Base-by-base conservation (phyloP, 2,797 vertebrate genomes). In the Poeciliopsis gracilis region DNA sequence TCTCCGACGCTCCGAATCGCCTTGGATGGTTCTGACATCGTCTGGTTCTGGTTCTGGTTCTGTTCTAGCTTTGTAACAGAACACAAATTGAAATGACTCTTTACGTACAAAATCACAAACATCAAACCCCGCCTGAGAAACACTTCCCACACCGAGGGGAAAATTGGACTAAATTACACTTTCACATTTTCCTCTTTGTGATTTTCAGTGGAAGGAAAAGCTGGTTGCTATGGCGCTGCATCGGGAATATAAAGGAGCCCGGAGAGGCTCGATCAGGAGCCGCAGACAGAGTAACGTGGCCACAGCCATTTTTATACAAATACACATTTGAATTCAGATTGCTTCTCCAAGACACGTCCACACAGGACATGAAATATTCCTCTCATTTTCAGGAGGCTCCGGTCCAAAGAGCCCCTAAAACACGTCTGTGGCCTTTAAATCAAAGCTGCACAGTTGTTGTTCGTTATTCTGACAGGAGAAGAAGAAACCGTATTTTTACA, bases 101-200 rank as follows among this genome's bases (percentile, higher is more conserved):
- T 76, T 36, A 55, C 28, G 20, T 55, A 33, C 72, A 55, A 41
- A 71, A 12, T n/a, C 59, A 57, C n/a, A 41, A 77, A 63, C 59
- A 33, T 63, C 10, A 18, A 67, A 51, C 70, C 61, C 38, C 5
- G 28, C 33, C 5, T 55, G 72, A 45, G 59, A 38, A 30, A 57
- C 49, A 30, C 28, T 28, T 78, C 57, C 33, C 28, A 63, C 46
- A 53, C 18, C n/a, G 9, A 70, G 33, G 43, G 38, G 59, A 12
- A 76, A 73, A 70, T 23, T 46, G 75, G 28, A 41, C 63, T 30
- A 33, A 79, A 72, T 79, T 41, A 82, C 66, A 57, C 51, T 73
- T 72, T 73, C 75, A 55, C 30, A 49, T 76, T 66, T 69, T 69
- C 51, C 43, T 59, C 51, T 61, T 16, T 77, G 76, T 70, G 76